Conservation (phyloP, 2,888 invertebrate species). For the Diplazon laetatorius region DNA sequence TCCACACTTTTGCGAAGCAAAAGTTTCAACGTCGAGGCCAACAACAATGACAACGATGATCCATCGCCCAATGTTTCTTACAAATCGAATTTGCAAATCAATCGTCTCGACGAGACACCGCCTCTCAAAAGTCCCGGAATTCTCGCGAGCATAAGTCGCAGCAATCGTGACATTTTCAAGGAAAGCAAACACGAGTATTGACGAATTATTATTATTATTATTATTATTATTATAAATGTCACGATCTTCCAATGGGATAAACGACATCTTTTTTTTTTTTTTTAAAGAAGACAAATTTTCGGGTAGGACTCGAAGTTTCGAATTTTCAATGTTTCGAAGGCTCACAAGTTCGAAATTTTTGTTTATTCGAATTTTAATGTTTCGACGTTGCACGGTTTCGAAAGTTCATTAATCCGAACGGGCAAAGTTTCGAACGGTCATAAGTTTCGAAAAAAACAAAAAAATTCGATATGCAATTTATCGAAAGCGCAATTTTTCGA, state of each 20-base stretch:
- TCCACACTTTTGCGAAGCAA: conserved; percentile 90
- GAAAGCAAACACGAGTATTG: conserved; percentile 79
- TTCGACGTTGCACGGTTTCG: too few species aligned
- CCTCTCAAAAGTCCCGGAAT: conserved; percentile 93
- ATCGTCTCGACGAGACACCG: conserved; percentile 87
- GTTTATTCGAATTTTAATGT: too few species aligned
- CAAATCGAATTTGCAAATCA: conserved; percentile 91
- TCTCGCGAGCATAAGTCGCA: conserved; percentile 92
- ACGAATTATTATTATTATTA: not conserved
- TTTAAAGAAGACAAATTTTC: too few species aligned
- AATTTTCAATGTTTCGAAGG: too few species aligned
- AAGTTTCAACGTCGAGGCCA: conserved; percentile 92
- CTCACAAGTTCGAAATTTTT: too few species aligned
- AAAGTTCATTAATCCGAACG: too few species aligned
- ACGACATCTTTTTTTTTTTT: not conserved
- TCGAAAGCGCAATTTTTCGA: too few species aligned
- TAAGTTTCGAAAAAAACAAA: too few species aligned
- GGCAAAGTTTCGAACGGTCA: too few species aligned
- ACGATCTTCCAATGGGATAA: not conserved
- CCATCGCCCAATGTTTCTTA: conserved; percentile 83
- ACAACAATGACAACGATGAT: conserved; percentile 78
- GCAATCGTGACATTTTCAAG: conserved; percentile 90
- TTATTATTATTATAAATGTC: too few species aligned
- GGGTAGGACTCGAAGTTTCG: too few species aligned
- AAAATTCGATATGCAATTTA: too few species aligned